Conservation (phyloP, 1,140 invertebrate species). For the Drosophila lacertosa region DNA sequence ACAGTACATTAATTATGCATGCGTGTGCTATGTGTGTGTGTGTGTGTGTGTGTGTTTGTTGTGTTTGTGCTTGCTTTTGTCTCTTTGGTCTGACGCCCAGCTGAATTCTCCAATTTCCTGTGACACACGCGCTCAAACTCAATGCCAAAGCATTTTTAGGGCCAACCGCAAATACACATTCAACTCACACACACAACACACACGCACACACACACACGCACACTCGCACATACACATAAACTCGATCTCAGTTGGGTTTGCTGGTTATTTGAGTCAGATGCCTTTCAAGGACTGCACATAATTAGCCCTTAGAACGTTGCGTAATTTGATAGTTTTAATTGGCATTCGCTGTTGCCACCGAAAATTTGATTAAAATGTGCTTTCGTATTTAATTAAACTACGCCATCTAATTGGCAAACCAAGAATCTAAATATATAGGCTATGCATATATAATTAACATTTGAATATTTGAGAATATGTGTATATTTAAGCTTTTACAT, state of each 20-base stretch:
- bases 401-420: constrained; percentile 23
- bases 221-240: constrained; percentile 8
- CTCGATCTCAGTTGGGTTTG: background rate
- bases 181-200: constrained; percentile 13
- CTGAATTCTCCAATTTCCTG: constrained; percentile 65
- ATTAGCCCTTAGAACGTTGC: constrained; percentile 55
- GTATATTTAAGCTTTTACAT: too few relatives aligned
- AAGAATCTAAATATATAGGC: background rate
- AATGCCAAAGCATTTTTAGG: constrained; percentile 60
- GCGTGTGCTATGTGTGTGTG: constrained; percentile 38
- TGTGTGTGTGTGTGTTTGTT: constrained; percentile 21
- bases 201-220: constrained; percentile 22
- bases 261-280: constrained; percentile 45
- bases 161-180: constrained; percentile 57
- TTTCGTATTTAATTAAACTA: constrained; percentile 37
- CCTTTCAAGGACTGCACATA: constrained; percentile 53
- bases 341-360: constrained; percentile 54
- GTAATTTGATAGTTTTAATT: constrained; percentile 82
- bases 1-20: constrained; percentile 74
- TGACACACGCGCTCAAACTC: constrained; percentile 47
- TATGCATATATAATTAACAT: too few relatives aligned
- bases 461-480: background rate
- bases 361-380: constrained; percentile 49
- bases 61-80: constrained; percentile 16
- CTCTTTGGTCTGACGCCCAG: constrained; percentile 40